These are phyloP conservation scores for Monoplex corrugatus DNA, from an alignment of 2,888 invertebrate genomes.

Conservation along the genomic window DNA sequence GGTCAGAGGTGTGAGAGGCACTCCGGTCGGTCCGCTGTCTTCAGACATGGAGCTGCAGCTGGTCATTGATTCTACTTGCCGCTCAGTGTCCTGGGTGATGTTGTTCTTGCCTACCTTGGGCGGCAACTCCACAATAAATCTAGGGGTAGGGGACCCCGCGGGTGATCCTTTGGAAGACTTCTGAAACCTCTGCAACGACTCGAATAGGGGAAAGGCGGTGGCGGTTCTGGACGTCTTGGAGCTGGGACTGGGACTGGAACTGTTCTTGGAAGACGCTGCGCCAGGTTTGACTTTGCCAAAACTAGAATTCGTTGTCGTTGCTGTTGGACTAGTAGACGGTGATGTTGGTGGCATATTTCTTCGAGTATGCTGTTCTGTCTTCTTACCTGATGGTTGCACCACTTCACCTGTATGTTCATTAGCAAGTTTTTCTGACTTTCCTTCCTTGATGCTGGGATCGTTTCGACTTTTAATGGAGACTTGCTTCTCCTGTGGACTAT, in stretches of 20 bases:
- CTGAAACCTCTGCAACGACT: background rate
- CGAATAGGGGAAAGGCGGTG: conserved; percentile 5
- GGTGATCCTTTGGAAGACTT: background rate
- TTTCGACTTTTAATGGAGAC: too few relatives aligned
- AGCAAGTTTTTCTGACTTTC: too few relatives aligned
- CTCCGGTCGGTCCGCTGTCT: background rate
- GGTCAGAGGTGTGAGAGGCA: background rate
- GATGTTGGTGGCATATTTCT: too few relatives aligned
- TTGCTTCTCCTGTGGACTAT: too few relatives aligned
- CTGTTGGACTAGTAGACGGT: too few relatives aligned
- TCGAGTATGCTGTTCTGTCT: too few relatives aligned
- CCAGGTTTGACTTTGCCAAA: too few relatives aligned
- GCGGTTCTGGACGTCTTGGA: background rate
- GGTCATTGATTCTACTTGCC: background rate
- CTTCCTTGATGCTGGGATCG: too few relatives aligned
- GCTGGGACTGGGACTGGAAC: too few relatives aligned
- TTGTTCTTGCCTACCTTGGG: background rate
- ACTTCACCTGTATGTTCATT: too few relatives aligned
- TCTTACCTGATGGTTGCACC: too few relatives aligned
- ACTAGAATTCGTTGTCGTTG: too few relatives aligned
- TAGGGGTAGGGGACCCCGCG: background rate
- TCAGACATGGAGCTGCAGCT: conserved; percentile 12
- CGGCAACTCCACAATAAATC: background rate
- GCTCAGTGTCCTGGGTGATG: background rate
- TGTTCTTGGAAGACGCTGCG: background rate